Evolutionary conservation across 1,140 invertebrate genomes (phyloP).

Genomic region (Drosophila azteca): DNA sequence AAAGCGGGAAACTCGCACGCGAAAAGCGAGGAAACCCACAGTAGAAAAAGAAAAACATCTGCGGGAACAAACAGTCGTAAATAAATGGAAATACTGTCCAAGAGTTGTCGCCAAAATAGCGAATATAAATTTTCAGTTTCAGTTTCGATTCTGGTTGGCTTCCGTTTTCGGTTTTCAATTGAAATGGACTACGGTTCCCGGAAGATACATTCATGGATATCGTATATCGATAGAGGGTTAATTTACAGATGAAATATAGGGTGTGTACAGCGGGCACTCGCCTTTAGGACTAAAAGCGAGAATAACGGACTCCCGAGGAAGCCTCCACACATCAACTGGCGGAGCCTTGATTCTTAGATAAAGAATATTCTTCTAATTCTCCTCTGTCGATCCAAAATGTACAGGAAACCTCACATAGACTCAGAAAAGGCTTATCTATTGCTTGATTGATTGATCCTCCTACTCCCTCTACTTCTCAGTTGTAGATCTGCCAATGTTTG

Average conservation of each 20-base stretch:
- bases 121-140: slow-evolving; percentile 61
- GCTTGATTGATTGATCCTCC: too few relatives aligned
- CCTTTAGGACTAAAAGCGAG: neutral
- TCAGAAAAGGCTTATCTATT: too few relatives aligned
- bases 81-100: slow-evolving; percentile 42
- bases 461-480: too few relatives aligned
- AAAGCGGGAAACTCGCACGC: slow-evolving; percentile 63
- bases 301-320: too few relatives aligned
- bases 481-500: too few relatives aligned
- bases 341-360: too few relatives aligned
- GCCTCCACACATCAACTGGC: too few relatives aligned
- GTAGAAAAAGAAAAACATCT: slow-evolving; percentile 52
- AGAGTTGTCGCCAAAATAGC: slow-evolving; percentile 34
- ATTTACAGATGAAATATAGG: neutral
- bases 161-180: slow-evolving; percentile 29
- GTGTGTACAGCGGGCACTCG: neutral
- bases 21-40: slow-evolving; percentile 52
- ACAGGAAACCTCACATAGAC: too few relatives aligned
- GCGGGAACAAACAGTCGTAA: slow-evolving; percentile 45
- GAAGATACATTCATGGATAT: slow-evolving; percentile 2
- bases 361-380: too few relatives aligned
- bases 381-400: too few relatives aligned
- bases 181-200: slow-evolving; percentile 18
- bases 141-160: slow-evolving; percentile 9
- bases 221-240: neutral